These are phyloP conservation scores for Ditylenchus dipsaci DNA, from an alignment of 1,140 invertebrate species.

Conservation along the genomic window DNA sequence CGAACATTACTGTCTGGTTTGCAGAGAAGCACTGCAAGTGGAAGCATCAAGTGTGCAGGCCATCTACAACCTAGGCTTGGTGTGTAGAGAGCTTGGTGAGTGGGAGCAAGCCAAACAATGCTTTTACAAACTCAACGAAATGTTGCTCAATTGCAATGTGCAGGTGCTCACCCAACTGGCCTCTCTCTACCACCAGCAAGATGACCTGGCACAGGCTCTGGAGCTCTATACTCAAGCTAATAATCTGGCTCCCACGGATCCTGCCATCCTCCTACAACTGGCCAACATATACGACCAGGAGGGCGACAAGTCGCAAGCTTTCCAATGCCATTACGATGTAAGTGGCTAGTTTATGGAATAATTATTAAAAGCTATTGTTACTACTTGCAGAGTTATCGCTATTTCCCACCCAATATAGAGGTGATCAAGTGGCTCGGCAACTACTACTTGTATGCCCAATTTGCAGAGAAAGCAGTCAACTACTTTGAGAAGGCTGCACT, in stretches of 20 bases:
- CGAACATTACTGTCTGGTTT: too few species aligned
- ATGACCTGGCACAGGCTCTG: conserved; percentile 72
- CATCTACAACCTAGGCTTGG: conserved; percentile 64
- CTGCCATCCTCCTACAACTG: conserved; percentile 74
- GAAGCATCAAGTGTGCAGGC: conserved; percentile 81
- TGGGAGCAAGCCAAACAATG: conserved; percentile 72
- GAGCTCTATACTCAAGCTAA: conserved; percentile 75
- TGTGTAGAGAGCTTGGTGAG: conserved; percentile 10
- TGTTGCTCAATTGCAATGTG: conserved; percentile 70
- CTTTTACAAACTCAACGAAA: conserved; percentile 76
- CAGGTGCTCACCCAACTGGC: conserved; percentile 79
- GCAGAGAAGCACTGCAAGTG: conserved; percentile 71
- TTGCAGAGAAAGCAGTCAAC: conserved; percentile 78
- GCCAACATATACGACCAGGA: conserved; percentile 77
- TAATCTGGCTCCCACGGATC: conserved; percentile 77
- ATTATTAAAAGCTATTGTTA: too few species aligned
- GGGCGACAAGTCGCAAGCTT: conserved; percentile 83
- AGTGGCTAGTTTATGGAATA: conserved; percentile 38
- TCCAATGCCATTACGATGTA: conserved; percentile 84
- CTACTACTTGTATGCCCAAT: conserved; percentile 82
- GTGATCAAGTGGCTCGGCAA: conserved; percentile 86
- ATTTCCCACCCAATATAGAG: conserved; percentile 80
- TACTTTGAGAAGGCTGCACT: conserved; percentile 82
- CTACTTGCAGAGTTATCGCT: conserved; percentile 71
- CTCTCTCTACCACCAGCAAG: conserved; percentile 72